Percentiles rank a stretch among this genome's conserved stretches.
phyloP scores from a whole-genome alignment of 2,888 invertebrate species.

The Odontothrips loti region DNA sequence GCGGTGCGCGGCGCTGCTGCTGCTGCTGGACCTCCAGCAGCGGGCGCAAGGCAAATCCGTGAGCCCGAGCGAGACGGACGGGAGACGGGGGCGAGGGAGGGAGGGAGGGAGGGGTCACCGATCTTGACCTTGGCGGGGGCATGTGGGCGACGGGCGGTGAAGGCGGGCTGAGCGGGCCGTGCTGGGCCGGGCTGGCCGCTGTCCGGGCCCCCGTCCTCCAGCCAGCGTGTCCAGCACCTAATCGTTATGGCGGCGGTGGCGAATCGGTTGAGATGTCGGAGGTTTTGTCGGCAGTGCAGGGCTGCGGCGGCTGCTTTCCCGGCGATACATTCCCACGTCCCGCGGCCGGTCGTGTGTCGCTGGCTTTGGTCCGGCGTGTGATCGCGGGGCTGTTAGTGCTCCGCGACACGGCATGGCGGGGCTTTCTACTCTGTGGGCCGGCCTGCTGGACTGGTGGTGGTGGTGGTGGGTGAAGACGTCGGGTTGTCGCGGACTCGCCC shows the following conservation, averaged over 20 bases:
- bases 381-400: not conserved
- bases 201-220: not conserved
- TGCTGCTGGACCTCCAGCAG: too few species aligned
- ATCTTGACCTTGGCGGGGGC: constrained; percentile 17
- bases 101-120: not conserved
- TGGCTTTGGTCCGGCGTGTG: not conserved
- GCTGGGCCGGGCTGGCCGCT: not conserved
- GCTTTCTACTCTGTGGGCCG: not conserved
- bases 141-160: not conserved
- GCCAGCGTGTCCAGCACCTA: not conserved
- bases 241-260: not conserved
- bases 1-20: too few species aligned
- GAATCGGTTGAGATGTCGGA: not conserved
- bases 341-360: not conserved
- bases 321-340: not conserved
- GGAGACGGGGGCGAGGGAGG: not conserved
- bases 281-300: not conserved
- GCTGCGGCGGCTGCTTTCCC: not conserved
- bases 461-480: not conserved
- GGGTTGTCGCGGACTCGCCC: not conserved
- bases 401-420: not conserved
- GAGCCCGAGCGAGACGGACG: not conserved
- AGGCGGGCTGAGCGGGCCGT: not conserved
- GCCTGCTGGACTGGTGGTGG: not conserved
- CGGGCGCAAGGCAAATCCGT: too few species aligned